These are phyloP conservation scores for Laspeyria flexula DNA, from an alignment of 2,888 invertebrate genomes.

Conservation along the genomic window DNA sequence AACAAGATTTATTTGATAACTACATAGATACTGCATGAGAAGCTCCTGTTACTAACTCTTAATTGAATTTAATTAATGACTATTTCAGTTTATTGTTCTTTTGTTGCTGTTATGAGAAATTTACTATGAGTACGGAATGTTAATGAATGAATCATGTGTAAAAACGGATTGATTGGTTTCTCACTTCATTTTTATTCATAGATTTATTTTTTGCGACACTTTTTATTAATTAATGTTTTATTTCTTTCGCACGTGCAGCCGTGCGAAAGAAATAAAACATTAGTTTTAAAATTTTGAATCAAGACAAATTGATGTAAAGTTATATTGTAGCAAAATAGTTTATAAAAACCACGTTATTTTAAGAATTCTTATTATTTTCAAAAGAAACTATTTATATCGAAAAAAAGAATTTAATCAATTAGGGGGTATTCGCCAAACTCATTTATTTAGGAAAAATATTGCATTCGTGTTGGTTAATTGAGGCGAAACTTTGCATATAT, in stretches of 20 bases:
- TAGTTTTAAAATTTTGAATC: no score
- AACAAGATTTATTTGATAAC: slow-evolving; percentile 79
- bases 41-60: slow-evolving; percentile 44
- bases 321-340: no score
- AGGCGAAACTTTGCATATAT: no score
- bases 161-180: slow-evolving; percentile 38
- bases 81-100: slow-evolving; percentile 47
- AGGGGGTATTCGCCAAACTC: no score
- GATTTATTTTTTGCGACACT: slow-evolving; percentile 20
- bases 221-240: slow-evolving; percentile 31
- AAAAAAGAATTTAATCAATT: no score
- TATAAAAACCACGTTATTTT: no score
- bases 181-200: slow-evolving; percentile 22
- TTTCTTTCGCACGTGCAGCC: slow-evolving; percentile 29
- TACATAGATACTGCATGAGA: slow-evolving; percentile 39
- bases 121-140: slow-evolving; percentile 29
- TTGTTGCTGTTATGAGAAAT: slow-evolving; percentile 47
- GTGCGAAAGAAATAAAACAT: no score
- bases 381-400: no score
- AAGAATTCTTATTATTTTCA: no score
- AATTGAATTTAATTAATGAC: slow-evolving; percentile 66
- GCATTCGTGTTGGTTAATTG: no score
- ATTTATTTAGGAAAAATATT: no score
- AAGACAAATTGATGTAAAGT: no score
- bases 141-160: slow-evolving; percentile 42